Conservation (phyloP, 2,888 invertebrate species). For the Automeris io region DNA sequence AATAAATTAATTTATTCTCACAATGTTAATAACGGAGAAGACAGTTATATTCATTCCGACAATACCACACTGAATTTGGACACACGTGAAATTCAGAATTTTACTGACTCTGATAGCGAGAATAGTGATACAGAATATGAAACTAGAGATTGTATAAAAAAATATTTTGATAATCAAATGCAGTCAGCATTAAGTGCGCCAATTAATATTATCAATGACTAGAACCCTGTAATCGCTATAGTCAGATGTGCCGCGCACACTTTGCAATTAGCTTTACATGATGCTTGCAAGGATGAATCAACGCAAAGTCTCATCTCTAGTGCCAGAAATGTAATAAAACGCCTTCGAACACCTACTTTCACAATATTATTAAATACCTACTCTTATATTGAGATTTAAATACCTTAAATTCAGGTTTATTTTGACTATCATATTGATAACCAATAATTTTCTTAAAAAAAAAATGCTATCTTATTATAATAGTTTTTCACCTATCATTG, state of each 20-base stretch:
- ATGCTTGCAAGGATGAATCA: conserved; percentile 9
- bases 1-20: conserved; percentile 6
- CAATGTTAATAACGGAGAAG: too few species aligned
- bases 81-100: too few species aligned
- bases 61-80: too few species aligned
- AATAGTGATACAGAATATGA: background rate
- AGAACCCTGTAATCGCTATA: conserved; percentile 3
- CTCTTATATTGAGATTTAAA: too few species aligned
- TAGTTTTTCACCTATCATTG: too few species aligned
- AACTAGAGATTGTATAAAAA: background rate
- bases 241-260: conserved; percentile 12
- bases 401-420: too few species aligned
- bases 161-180: background rate
- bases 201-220: too few species aligned
- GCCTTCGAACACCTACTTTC: conserved; percentile 11
- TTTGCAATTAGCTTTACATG: conserved; percentile 11
- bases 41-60: too few species aligned
- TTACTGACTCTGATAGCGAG: background rate
- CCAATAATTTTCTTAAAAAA: too few species aligned
- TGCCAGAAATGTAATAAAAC: conserved; percentile 10
- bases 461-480: too few species aligned
- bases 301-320: conserved; percentile 7
- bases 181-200: background rate
- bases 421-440: too few species aligned
- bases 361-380: too few species aligned